Evolutionary conservation across 2,113 vertebrate genomes (phyloP), one percentile per base, ranked within the genome.

Genomic region (Daphoenositta chrysoptera): DNA sequence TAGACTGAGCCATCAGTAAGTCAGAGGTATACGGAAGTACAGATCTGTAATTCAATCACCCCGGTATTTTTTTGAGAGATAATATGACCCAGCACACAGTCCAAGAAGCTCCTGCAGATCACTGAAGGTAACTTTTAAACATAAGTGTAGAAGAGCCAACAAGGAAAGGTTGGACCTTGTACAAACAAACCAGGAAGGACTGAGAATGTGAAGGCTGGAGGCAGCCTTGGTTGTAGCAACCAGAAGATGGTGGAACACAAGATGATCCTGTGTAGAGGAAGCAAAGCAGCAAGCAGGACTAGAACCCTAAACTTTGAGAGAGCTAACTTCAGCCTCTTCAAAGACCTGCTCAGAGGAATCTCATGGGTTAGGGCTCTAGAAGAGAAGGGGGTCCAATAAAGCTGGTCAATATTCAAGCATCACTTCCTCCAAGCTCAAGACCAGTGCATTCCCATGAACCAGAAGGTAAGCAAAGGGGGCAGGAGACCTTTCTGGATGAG

Each of bases 91-190:
- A 77, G 51, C 14, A 70, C 19, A 39, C 19, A 47, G 24, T n/a
- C 28, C 28, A 61, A 45, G 18, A 69, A 61, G 13, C n/a, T 53
- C 39, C n/a, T n/a, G 23, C 47, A 39, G 64, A 39, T 13, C 19
- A 61, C 0, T n/a, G 23, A 61, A 23, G 7, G 28, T 19, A 61
- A 61, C 28, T 69, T 69, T n/a, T n/a, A 24, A 19, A 39, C 0
- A 0, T 9, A 54, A 70, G 20, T n/a, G 13, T 4, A n/a, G 10
- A 53, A 69, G 23, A 61, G 33, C 15, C 28, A 87, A 13, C 10
- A 24, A 61, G 15, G 27, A 69, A 69, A 69, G 37, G 15, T 4
- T 53, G 39, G 28, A 45, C 47, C 54, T 53, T 44, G 27, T 44
- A 23, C 8, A 37, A 69, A 69, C 28, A 69, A 45, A 16, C 10